phyloP scores from a whole-genome alignment of 2,113 vertebrate genomes.

The Solea senegalensis region DNA sequence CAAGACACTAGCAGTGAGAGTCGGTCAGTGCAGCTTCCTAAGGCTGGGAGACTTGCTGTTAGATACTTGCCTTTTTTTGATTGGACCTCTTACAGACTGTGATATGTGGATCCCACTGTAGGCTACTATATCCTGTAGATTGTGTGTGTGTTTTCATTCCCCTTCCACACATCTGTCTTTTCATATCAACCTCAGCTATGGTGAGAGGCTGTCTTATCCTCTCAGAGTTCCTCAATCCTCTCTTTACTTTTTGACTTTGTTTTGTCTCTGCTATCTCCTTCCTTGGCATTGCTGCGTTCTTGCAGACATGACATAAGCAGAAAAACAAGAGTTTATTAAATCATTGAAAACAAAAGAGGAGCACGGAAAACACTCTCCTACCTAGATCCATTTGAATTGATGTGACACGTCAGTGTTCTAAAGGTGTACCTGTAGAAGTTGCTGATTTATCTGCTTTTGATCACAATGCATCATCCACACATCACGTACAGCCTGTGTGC shows the following conservation, averaged over 20 bases:
- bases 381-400: constrained; percentile 73
- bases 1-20: constrained; percentile 23
- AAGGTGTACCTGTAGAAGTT: constrained; percentile 74
- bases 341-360: constrained; percentile 60
- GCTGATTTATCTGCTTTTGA: constrained; percentile 78
- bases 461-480: constrained; percentile 75
- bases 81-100: constrained; percentile 52
- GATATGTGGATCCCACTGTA: constrained; percentile 55
- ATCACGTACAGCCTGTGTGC: constrained; percentile 52
- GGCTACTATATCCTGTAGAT: constrained; percentile 46
- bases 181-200: constrained; percentile 52
- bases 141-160: constrained; percentile 40
- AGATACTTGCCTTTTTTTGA: constrained; percentile 52
- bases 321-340: constrained; percentile 69
- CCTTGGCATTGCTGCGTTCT: constrained; percentile 30
- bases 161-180: constrained; percentile 47
- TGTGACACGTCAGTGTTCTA: constrained; percentile 71
- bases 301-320: constrained; percentile 69
- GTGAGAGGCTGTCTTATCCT: constrained; percentile 23
- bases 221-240: constrained; percentile 41
- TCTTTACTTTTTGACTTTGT: constrained; percentile 57
- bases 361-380: constrained; percentile 28
- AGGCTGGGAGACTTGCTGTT: constrained; percentile 46
- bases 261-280: constrained; percentile 38
- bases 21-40: constrained; percentile 24